Conservation (phyloP, 2,888 invertebrate genomes). For the Apeira syringaria region DNA sequence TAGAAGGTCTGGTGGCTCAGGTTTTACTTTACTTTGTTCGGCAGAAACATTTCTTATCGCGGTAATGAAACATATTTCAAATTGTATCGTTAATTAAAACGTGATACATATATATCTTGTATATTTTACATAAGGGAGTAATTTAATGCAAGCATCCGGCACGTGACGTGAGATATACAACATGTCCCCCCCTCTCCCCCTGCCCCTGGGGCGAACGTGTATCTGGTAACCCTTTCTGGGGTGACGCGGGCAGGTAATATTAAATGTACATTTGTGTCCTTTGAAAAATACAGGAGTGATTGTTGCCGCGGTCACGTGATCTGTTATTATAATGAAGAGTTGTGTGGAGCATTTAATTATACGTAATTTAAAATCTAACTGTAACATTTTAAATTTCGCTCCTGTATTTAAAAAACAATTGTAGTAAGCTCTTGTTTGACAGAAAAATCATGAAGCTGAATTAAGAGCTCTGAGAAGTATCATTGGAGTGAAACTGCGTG, state of each 20-base stretch:
- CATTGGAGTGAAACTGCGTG: too few relatives aligned
- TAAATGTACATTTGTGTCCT: not conserved
- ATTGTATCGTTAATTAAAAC: slow-evolving; percentile 12
- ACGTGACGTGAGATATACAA: slow-evolving; percentile 26
- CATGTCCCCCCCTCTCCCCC: not conserved
- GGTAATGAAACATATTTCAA: slow-evolving; percentile 3
- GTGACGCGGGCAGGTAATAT: slow-evolving; percentile 5
- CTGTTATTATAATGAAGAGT: slow-evolving; percentile 16
- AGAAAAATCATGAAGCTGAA: too few relatives aligned
- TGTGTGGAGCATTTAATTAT: too few relatives aligned
- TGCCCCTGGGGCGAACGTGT: not conserved
- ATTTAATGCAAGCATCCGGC: slow-evolving; percentile 26
- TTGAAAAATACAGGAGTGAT: slow-evolving; percentile 11
- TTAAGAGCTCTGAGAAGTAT: too few relatives aligned
- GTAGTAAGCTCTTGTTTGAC: too few relatives aligned
- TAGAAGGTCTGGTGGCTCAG: too few relatives aligned
- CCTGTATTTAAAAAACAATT: too few relatives aligned
- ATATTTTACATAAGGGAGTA: slow-evolving; percentile 24
- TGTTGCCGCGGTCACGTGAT: slow-evolving; percentile 11
- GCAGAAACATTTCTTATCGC: too few relatives aligned
- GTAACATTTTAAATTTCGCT: too few relatives aligned
- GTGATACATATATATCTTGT: not conserved
- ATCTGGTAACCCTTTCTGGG: not conserved
- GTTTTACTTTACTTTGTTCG: too few relatives aligned
- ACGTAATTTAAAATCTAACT: too few relatives aligned